Base-by-base conservation (phyloP, 2,888 invertebrate species). In the Clitarchus hookeri region DNA sequence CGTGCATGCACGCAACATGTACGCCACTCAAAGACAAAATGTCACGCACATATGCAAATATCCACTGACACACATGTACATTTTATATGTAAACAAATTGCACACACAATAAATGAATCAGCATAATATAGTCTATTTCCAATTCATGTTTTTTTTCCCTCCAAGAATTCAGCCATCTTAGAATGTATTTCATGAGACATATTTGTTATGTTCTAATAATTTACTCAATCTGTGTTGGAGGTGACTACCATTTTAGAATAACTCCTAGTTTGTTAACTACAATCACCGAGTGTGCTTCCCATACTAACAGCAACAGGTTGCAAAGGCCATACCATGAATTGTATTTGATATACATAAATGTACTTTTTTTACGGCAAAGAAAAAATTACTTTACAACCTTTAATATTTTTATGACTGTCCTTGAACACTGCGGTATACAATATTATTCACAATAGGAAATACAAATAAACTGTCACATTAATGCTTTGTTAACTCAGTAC, bases 91-190 rank as follows among this genome's bases (percentile, higher is more conserved):
- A 65, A 86, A 88, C 89, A 88, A 48, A 86, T 85, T 86, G 85
- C 82, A 84, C 89, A 89, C 89, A 89, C 91, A 86, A 91, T 90
- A 91, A 92, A 92, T 91, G 91, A 92, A 92, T 92, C 92, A 91
- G 91, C 91, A 91, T 90, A 90, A 89, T 90, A 89, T 88, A 36
- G 36, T 4, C 36, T 36, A 88, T 89, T 90, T 89, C 90, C 89
- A 89, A 89, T 90, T 90, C 89, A 90, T 86, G 88, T 89, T 89
- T 85, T 83, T 87, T 84, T 88, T 87, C n/a, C 87, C 88, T 88
- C 86, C 87, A 90, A 89, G 90, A 90, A 89, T 87, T 86, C 87
- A 88, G 88, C 85, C 84, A 84, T n/a, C 86, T 82, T 83, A 53
- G 53, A 65, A 65, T 23, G 19, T 65, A n/a, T 23, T 16, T 65